A percentile compares a stretch with the other conserved stretches of the same genome.
Conservation (phyloP, 2,113 vertebrate species). For the Oryzias celebensis region DNA sequence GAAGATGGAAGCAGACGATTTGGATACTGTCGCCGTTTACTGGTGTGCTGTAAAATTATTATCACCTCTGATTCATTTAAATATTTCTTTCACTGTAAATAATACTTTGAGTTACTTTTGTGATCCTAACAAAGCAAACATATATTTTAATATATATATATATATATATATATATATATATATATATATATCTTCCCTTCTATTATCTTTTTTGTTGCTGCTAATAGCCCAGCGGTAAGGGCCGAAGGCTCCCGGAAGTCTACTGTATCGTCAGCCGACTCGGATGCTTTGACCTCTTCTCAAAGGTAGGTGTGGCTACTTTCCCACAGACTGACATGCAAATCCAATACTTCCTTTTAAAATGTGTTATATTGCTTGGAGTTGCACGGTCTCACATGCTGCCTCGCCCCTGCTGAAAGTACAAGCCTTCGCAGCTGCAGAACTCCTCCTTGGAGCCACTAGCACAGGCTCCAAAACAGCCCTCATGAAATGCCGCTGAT, state of each 20-base stretch:
- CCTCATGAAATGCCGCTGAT: constrained; percentile 61
- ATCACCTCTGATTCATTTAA: neutral
- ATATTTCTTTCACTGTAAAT: neutral
- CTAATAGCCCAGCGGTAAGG: constrained; percentile 88
- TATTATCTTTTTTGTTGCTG: constrained; percentile 23
- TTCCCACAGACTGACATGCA: neutral
- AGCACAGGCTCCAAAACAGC: constrained; percentile 29
- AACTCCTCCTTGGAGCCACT: constrained; percentile 33
- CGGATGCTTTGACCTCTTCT: constrained; percentile 97
- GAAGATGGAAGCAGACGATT: constrained; percentile 94
- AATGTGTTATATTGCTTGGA: neutral
- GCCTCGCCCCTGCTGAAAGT: constrained; percentile 1
- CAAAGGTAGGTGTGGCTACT: constrained; percentile 81
- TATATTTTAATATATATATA: constrained; percentile 21
- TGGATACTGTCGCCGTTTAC: constrained; percentile 91
- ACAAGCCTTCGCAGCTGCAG: constrained; percentile 71
- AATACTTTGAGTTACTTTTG: neutral
- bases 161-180: no score
- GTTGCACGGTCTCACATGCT: constrained; percentile 6
- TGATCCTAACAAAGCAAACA: neutral
- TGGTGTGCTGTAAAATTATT: constrained; percentile 78
- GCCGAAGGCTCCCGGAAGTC: constrained; percentile 92
- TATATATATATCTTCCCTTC: constrained; percentile 30
- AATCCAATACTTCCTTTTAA: neutral
- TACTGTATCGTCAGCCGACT: constrained; percentile 98